These are phyloP conservation scores for Scolopax bukidnonensis DNA, from an alignment of 2,797 vertebrate genomes.

Conservation along the genomic window DNA sequence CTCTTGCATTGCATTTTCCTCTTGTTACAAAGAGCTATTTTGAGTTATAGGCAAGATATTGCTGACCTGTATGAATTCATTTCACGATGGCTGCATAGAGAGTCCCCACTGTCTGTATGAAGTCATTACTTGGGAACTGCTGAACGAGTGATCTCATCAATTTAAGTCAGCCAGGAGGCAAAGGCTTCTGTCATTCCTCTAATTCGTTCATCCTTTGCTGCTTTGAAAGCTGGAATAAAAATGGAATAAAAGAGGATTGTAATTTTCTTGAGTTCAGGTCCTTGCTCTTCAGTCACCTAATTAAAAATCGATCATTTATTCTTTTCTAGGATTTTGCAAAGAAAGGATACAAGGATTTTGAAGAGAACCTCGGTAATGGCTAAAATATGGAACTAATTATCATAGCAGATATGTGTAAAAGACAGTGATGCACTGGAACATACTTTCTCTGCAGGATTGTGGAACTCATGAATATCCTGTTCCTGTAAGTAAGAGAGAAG, in stretches of 20 bases:
- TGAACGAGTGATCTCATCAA: background rate
- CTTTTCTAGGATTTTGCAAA: background rate
- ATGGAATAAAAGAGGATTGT: background rate
- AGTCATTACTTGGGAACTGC: slow-evolving; percentile 8
- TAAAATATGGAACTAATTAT: background rate
- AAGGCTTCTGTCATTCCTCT: background rate
- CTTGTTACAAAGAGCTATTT: background rate
- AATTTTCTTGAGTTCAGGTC: background rate
- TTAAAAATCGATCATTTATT: slow-evolving; percentile 5
- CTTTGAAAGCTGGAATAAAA: background rate
- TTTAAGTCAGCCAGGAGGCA: background rate
- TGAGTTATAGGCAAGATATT: background rate
- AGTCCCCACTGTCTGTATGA: background rate
- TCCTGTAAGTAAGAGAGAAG: background rate
- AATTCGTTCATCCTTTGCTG: background rate
- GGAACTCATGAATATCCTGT: accelerated
- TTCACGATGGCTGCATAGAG: background rate
- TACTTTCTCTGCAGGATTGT: background rate
- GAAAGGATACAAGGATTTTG: background rate
- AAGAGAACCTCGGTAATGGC: background rate
- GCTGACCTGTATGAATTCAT: background rate
- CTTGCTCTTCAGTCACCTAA: background rate
- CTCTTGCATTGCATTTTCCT: background rate
- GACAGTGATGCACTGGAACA: background rate
- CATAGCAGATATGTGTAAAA: background rate